A percentile compares a stretch with the other conserved stretches of the same genome.
Conservation (phyloP, 2,797 vertebrate genomes). For the Euthynnus affinis region DNA sequence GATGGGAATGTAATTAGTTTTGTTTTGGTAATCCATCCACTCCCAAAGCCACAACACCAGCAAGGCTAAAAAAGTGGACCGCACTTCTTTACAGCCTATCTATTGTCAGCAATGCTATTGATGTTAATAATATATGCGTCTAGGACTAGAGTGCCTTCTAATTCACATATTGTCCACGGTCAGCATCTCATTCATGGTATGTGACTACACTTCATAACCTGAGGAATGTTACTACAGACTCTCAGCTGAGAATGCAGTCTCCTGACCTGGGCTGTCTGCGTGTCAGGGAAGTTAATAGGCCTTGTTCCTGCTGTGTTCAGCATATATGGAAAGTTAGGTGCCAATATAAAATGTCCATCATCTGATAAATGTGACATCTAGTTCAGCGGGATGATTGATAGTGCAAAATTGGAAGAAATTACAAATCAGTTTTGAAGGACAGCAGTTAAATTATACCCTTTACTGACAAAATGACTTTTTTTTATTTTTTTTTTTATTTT, state of each 20-base stretch:
- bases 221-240: not conserved
- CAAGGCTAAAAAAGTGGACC: too few species aligned
- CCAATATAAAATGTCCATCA: constrained; percentile 64
- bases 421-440: constrained; percentile 67
- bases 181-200: constrained; percentile 1
- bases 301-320: constrained; percentile 42
- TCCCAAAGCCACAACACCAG: too few species aligned
- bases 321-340: constrained; percentile 20
- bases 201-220: not conserved
- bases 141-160: not conserved
- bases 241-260: constrained; percentile 13
- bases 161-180: not conserved
- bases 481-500: constrained; percentile 5
- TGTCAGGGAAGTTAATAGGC: constrained; percentile 51
- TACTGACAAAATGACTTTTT: constrained; percentile 17
- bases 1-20: too few species aligned
- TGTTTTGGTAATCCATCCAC: too few species aligned
- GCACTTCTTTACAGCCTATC: not conserved
- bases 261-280: not conserved
- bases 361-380: constrained; percentile 54
- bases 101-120: not conserved
- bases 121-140: not conserved
- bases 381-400: constrained; percentile 67
- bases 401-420: constrained; percentile 68
- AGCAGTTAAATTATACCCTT: constrained; percentile 58